phyloP scores from a whole-genome alignment of 2,113 vertebrate genomes.

The Tenrec ecaudatus region DNA sequence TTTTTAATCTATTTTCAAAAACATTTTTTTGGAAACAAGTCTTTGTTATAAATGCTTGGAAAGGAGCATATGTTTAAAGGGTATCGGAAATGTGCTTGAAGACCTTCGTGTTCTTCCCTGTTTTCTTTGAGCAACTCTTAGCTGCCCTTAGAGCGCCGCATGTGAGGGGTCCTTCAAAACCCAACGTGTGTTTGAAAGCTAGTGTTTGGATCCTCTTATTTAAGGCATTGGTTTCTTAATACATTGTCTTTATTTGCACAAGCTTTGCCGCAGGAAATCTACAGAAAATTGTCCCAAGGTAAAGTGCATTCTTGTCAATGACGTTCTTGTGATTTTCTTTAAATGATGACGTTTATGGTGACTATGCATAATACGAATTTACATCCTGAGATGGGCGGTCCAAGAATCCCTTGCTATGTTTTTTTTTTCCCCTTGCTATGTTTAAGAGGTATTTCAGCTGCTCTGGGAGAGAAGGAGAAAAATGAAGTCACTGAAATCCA shows the following conservation, averaged over 20 bases:
- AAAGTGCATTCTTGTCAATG: constrained; percentile 84
- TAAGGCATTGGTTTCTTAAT: constrained; percentile 86
- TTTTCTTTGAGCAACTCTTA: constrained; percentile 33
- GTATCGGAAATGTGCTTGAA: background rate
- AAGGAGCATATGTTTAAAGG: background rate
- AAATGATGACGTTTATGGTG: constrained; percentile 64
- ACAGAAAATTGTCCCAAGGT: constrained; percentile 91
- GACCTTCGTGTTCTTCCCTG: constrained; percentile 17
- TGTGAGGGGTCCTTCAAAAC: constrained; percentile 16
- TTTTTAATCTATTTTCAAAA: background rate
- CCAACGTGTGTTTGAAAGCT: constrained; percentile 63
- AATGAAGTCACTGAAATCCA: background rate
- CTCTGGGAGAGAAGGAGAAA: background rate
- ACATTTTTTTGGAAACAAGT: background rate
- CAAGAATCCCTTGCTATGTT: constrained; percentile 27
- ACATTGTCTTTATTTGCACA: constrained; percentile 90
- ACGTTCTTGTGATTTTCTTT: constrained; percentile 63
- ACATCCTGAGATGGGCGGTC: background rate
- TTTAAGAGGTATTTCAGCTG: constrained; percentile 11
- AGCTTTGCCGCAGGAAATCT: constrained; percentile 92
- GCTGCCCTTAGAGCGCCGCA: background rate
- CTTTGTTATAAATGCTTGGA: background rate
- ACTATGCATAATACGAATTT: constrained; percentile 51
- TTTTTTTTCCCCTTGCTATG: background rate
- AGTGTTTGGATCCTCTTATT: constrained; percentile 78